Base-by-base conservation (phyloP, 2,888 invertebrate species). In the Aporophyla lueneburgensis region DNA sequence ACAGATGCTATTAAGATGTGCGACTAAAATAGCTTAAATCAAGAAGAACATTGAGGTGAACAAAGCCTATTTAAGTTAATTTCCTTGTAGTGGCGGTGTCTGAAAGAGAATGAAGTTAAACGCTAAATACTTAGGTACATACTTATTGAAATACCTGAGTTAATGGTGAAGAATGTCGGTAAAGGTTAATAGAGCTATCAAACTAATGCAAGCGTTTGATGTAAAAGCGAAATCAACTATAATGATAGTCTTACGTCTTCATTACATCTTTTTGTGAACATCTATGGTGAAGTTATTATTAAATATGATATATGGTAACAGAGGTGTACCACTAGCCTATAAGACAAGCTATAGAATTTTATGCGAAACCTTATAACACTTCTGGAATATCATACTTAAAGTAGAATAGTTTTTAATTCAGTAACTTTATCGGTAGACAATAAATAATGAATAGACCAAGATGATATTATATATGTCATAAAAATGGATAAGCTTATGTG, bases 111-210 rank as follows among this genome's bases (percentile, higher is more conserved):
- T 33, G 43, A 12, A 33, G 54, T 5, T 33, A 40, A 21, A 21
- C 21, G 43, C 4, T 33, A 76, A 61, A 56, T 16, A 49, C 14
- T 56, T 6, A 61, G 33, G 40, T 51, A 33, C 19, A 43, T 0
- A 27, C 19, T 69, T 66, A 72, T 77, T 74, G 16, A 71, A 74
- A 74, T 67, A 70, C 73, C 33, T 12, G 5, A 67, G 43, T 59
- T 58, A 71, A 82, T 73, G 54, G 58, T 16, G 21, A 71, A 68
- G 54, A 68, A 69, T 71, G 12, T 56, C 21, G 5, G 33, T 33
- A 82, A 79, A 82, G 68, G 68, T 84, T 82, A 82, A 83, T 61
- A 74, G 53, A 83, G 40, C 74, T 71, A 79, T 74, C 68, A 78
- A 62, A 69, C 46, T 53, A 58, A 53, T 61, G 62, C 84, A 74